Evolutionary conservation across 2,113 vertebrate species (phyloP), one percentile per base, ranked within the genome.

Genomic region (Elanoides forficatus): DNA sequence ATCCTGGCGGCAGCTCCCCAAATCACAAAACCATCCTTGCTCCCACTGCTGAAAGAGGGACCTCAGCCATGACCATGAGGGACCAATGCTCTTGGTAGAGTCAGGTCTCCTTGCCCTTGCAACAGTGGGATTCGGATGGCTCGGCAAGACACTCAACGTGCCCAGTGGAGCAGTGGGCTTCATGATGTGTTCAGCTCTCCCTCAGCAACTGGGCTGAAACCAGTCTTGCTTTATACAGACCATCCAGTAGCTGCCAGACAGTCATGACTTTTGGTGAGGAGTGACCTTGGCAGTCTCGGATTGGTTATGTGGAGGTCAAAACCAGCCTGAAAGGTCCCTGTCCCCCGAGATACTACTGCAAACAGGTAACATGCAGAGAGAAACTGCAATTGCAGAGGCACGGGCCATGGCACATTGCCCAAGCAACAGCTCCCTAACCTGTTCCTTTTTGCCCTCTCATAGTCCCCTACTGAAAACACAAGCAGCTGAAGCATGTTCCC

Each of bases 121-220:
- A 66, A 23, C 5, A 30, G 11, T 1, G 3, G 32, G 32, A 16
- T 88, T 72, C 0, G 0, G 5, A 11, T 13, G 13, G 30, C 15
- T 22, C 25, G 42, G 29, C 20, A 10, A 38, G 50, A 18, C 13
- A 20, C 14, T 4, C 30, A 36, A 34, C 1, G 2, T 6, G 15
- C 18, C 48, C 36, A 15, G 1, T 1, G 1, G 40, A 68, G 27
- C 43, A 43, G 15, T 16, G 15, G 30, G 15, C 40, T 86, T 73
- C 32, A 10, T 14, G 30, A 45, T 65, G 55, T 9, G 13, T 47
- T 53, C 15, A 15, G 12, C 20, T 32, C 10, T 82, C 88, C 34
- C 71, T 70, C 47, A 83, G 45, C 50, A 88, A 23, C 48, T 27
- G 50, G 32, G 6, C 21, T 65, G 55, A 90, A 79, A 65, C 17